Evolutionary conservation across 2,888 invertebrate species (phyloP), one percentile per base, ranked within the genome.

Genomic region (Melinaea menophilus): DNA sequence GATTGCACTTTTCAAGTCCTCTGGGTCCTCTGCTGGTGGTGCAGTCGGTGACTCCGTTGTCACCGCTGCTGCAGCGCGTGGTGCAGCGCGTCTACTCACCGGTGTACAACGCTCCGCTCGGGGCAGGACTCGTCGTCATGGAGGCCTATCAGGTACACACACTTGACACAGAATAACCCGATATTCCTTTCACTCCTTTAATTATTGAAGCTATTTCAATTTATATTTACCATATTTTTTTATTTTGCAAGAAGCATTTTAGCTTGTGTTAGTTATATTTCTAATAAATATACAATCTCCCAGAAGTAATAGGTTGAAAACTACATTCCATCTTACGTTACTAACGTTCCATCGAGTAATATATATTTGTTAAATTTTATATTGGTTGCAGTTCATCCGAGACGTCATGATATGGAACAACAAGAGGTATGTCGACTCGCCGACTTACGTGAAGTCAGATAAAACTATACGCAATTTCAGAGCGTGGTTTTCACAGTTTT

Each of bases 341-440:
- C 2, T 13, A n/a, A 2, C n/a, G 12, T 47, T n/a, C 47, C 4
- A 4, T 47, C 47, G 47, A 12, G 33, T 4, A 34, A 55, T 55
- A 34, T 9, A 55, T 22, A 2, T 55, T 37, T 4, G 2, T 37
- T 55, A 35, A 37, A 47, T 37, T 4, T 63, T 33, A 58, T 4
- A 59, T 55, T 47, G 41, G 56, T 88, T 87, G 9, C 86, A 96
- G 96, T 94, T 97, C 73, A 94, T 96, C 79, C 92, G 97, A 0
- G 98, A 98, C 79, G 93, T 97, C 0, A 92, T 92, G 67, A 93
- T 98, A 4, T 98, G 98, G 98, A 97, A 97, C 80, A 94, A 94
- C 83, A 98, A 98, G 77, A 92, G 91, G 9, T 97, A 93, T 79
- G 87, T 94, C 0, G 92, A 91, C 46, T 93, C 93, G 0, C 97